Percentiles rank a stretch among this genome's conserved stretches.
These are phyloP conservation scores for Hirtodrosophila histrioides DNA, from an alignment of 2,888 invertebrate genomes.

Conservation along the genomic window DNA sequence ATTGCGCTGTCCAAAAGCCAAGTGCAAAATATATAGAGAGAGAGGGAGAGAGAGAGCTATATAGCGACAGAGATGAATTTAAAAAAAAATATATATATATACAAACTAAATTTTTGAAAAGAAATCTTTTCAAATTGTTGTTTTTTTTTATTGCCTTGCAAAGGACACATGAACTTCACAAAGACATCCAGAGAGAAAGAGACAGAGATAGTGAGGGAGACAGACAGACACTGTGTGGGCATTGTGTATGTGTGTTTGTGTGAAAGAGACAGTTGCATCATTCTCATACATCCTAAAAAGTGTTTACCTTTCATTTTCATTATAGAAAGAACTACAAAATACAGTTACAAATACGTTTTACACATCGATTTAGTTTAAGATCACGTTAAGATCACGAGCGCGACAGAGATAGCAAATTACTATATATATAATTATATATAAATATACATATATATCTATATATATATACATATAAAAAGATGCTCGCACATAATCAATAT, in stretches of 20 bases:
- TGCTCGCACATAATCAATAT: not conserved
- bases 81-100: constrained; percentile 19
- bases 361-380: constrained; percentile 78
- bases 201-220: constrained; percentile 21
- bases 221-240: constrained; percentile 43
- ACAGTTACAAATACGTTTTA: constrained; percentile 65
- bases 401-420: constrained; percentile 75
- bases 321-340: constrained; percentile 72
- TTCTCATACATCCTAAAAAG: constrained; percentile 26
- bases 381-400: constrained; percentile 78
- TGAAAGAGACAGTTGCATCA: constrained; percentile 51
- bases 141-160: not conserved
- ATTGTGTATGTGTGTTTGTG: constrained; percentile 31
- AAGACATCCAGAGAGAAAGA: constrained; percentile 28
- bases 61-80: not conserved
- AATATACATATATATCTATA: not conserved
- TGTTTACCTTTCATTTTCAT: constrained; percentile 7
- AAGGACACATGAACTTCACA: constrained; percentile 12
- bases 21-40: constrained; percentile 31
- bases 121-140: constrained; percentile 11
- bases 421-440: constrained; percentile 21
- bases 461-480: constrained; percentile 12
- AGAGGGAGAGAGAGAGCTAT: constrained; percentile 19
- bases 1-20: constrained; percentile 21
- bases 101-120: not conserved